Percentiles rank a stretch among this genome's conserved stretches.
These are phyloP conservation scores for Tetranychus truncatus DNA, from an alignment of 2,888 invertebrate genomes.

Conservation along the genomic window DNA sequence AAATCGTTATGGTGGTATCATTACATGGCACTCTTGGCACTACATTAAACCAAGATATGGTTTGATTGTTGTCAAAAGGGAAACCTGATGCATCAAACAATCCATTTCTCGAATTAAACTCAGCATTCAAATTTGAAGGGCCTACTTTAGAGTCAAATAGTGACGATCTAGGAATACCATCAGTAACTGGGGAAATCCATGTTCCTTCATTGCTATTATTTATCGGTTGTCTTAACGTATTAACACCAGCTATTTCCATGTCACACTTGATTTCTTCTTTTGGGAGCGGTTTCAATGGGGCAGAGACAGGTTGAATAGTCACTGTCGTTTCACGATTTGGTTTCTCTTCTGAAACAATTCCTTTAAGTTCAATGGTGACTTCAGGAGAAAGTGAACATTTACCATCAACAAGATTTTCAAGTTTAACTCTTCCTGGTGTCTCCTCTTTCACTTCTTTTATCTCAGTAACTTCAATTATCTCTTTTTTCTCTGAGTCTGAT, in stretches of 20 bases:
- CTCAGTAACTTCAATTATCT: conserved; percentile 17
- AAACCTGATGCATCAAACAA: conserved; percentile 17
- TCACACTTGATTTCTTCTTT: conserved; percentile 8
- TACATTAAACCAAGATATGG: conserved; percentile 59
- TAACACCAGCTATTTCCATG: neutral
- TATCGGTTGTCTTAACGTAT: neutral
- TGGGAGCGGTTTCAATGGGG: neutral
- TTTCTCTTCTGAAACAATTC: neutral
- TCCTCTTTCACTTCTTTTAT: conserved; percentile 25
- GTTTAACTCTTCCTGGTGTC: conserved; percentile 20
- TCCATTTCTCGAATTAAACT: neutral
- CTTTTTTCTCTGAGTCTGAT: conserved; percentile 26
- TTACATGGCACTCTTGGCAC: conserved; percentile 58
- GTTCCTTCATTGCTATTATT: neutral
- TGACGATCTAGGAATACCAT: neutral
- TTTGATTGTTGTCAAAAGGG: conserved; percentile 25
- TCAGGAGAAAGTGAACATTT: neutral
- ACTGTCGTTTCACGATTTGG: neutral
- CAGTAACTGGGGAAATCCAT: neutral
- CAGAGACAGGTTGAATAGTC: conserved; percentile 4
- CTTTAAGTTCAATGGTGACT: neutral
- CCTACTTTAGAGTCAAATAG: neutral
- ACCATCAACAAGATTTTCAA: neutral
- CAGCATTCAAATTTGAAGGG: neutral
- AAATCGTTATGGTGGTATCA: conserved; percentile 33